Evolutionary conservation across 2,888 invertebrate genomes (phyloP).

Genomic region (Caenorhabditis becei): DNA sequence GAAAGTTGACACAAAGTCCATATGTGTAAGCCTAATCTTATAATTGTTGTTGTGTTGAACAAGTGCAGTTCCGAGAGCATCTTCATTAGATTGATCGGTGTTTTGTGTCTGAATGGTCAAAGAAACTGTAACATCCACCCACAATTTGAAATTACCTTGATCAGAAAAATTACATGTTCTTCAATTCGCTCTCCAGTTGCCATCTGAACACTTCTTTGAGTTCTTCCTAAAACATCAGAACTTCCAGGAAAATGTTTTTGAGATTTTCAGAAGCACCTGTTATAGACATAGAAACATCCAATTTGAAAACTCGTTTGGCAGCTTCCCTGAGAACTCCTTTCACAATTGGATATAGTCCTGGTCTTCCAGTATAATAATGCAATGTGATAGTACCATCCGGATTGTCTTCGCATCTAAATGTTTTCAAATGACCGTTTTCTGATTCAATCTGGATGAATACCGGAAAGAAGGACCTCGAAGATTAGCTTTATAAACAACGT

Average conservation of each 20-base stretch:
- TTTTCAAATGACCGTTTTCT: neutral
- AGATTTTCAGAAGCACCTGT: conserved; percentile 84
- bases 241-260: neutral
- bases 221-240: conserved; percentile 83
- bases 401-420: conserved; percentile 87
- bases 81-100: conserved; percentile 62
- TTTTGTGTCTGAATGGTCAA: conserved; percentile 61
- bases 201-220: conserved; percentile 85
- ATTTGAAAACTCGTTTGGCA: conserved; percentile 92
- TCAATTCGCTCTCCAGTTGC: conserved; percentile 73
- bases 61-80: conserved; percentile 57
- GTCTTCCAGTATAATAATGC: conserved; percentile 96
- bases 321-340: conserved; percentile 95
- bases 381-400: conserved; percentile 92
- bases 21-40: conserved; percentile 60
- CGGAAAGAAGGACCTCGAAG: conserved; percentile 84
- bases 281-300: conserved; percentile 94
- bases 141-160: conserved; percentile 62
- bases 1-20: conserved; percentile 71
- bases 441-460: conserved; percentile 83
- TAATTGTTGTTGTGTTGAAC: conserved; percentile 59
- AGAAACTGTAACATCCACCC: neutral
- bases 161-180: conserved; percentile 77
- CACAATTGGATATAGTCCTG: conserved; percentile 94
- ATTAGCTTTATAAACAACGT: conserved; percentile 81